phyloP scores from a whole-genome alignment of 2,888 invertebrate genomes.

The Heliconius sara region DNA sequence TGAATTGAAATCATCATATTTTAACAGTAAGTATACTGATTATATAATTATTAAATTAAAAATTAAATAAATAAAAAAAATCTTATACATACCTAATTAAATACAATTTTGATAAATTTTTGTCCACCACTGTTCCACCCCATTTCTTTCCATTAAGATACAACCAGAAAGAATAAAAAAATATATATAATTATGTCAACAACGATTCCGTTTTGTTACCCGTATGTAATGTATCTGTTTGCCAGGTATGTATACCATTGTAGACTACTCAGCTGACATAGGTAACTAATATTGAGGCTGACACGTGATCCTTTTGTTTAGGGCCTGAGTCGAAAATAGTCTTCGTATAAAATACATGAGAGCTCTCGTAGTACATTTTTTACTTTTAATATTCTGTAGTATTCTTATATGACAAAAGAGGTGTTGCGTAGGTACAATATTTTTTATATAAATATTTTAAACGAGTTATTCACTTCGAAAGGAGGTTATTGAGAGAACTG shows the following conservation, averaged over 20 bases:
- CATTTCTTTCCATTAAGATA: not conserved
- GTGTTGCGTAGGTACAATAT: not conserved
- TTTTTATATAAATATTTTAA: constrained; percentile 5
- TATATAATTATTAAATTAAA: too few relatives aligned
- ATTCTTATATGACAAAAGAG: not conserved
- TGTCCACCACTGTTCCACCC: too few relatives aligned
- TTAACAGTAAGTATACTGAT: too few relatives aligned
- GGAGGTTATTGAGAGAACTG: not conserved
- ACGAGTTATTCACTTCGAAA: not conserved
- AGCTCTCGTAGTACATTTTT: constrained; percentile 1
- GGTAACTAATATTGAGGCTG: constrained; percentile 38
- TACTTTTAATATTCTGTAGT: not conserved
- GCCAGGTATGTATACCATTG: constrained; percentile 26
- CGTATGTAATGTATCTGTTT: constrained; percentile 14
- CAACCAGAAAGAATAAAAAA: not conserved
- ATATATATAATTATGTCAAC: not conserved
- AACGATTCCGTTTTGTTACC: constrained; percentile 3
- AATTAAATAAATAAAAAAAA: too few relatives aligned
- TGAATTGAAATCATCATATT: too few relatives aligned
- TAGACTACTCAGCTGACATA: constrained; percentile 29
- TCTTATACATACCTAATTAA: too few relatives aligned
- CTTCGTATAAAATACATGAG: constrained; percentile 2
- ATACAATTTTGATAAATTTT: too few relatives aligned
- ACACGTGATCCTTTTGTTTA: constrained; percentile 29
- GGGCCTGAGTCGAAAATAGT: constrained; percentile 2